Base-by-base conservation (phyloP, 2,888 invertebrate species). In the Seira musarum region DNA sequence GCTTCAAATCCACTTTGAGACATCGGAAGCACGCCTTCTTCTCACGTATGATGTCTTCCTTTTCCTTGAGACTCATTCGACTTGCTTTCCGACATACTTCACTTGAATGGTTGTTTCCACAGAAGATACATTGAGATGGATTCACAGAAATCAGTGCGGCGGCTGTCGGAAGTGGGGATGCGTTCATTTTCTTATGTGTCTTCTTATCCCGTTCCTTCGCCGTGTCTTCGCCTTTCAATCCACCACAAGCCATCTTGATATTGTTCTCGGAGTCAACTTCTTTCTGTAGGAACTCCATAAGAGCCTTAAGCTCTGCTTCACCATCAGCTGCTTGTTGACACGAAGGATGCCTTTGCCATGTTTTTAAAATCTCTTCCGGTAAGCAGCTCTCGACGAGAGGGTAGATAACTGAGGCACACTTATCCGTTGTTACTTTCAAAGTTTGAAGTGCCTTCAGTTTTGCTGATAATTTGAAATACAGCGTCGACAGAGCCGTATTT, bases 11-110 rank as follows among this genome's bases (percentile, higher is more conserved):
- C n/a, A n/a, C n/a, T n/a, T n/a, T n/a, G n/a, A 87, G 72, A 82
- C 87, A 88, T 60, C 70, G 81, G 78, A 85, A 87, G 83, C 87
- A 87, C 46, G 82, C 85, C 0, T 75, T 61, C 71, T 82, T 86
- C 24, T 80, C 70, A 79, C 80, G 84, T 25, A 78, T 19, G 3
- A 17, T 53, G 17, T 25, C 21, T 8, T 24, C 17, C 61, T 68
- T 69, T 13, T 76, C 21, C n/a, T 57, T 68, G 21, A 76, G n/a
- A 15, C 35, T 68, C 76, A 76, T 68, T 21, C 68, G 68, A 60
- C 57, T 15, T 6, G 68, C 76, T 25, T 40, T 25, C 15, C 13
- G 24, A 68, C 76, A 76, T 17, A 60, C 63, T n/a, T 15, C 1
- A 1, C 30, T 1, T 1, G 13, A 1, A 71, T 80, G 80, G 2